These are phyloP conservation scores for Quadroppia sp. DNA, from an alignment of 2,888 invertebrate genomes.

Conservation along the genomic window DNA sequence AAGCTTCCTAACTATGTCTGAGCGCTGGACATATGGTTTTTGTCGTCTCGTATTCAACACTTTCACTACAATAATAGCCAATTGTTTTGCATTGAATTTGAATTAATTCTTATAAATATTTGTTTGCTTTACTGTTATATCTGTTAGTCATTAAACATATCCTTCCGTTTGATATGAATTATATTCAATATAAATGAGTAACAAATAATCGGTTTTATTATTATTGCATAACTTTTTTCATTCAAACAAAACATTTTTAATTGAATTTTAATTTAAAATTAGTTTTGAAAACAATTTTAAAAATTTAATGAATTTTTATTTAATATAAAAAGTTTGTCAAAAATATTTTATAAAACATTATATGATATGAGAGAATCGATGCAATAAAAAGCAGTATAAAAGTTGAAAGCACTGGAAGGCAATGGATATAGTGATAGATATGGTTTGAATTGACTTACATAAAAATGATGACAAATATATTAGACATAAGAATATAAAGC, in stretches of 20 bases:
- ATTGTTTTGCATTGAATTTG: background rate
- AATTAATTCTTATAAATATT: background rate
- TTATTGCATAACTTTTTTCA: background rate
- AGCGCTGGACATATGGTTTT: conserved; percentile 30
- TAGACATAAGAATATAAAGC: conserved; percentile 13
- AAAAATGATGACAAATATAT: conserved; percentile 12
- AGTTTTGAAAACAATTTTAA: background rate
- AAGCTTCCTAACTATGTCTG: conserved; percentile 9
- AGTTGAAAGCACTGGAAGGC: conserved; percentile 11
- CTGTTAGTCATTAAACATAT: background rate
- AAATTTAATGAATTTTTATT: background rate
- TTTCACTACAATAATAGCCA: background rate
- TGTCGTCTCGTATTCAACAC: background rate
- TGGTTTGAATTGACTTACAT: conserved; percentile 14
- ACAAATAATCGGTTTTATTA: background rate
- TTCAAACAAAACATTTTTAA: no score
- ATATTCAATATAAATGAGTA: background rate
- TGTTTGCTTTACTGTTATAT: background rate
- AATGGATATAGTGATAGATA: background rate
- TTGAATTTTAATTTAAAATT: background rate
- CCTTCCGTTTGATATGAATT: conserved; percentile 22
- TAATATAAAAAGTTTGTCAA: background rate
- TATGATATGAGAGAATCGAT: background rate
- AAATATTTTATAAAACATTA: background rate
- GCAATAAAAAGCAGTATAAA: background rate